phyloP scores from a whole-genome alignment of 2,888 invertebrate genomes.

The Drosophila melanosoma region DNA sequence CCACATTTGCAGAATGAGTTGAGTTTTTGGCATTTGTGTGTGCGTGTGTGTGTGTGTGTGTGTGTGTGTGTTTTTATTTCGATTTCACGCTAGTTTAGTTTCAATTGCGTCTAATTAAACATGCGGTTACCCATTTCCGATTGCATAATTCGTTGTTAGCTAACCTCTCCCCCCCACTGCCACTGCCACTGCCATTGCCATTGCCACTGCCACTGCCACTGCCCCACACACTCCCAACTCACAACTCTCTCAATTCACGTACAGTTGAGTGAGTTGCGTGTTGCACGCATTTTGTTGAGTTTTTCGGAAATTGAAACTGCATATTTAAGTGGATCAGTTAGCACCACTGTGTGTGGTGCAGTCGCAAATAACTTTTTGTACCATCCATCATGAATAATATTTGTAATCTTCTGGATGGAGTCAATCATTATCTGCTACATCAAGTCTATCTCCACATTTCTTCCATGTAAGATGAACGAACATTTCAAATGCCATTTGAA shows the following conservation, averaged over 20 bases:
- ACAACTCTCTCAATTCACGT: not conserved
- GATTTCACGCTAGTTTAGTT: constrained; percentile 79
- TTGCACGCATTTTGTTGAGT: constrained; percentile 58
- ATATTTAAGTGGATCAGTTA: constrained; percentile 73
- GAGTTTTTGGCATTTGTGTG: constrained; percentile 21
- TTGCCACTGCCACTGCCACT: not conserved
- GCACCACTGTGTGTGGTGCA: constrained; percentile 18
- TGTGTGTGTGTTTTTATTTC: constrained; percentile 58
- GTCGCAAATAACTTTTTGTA: constrained; percentile 22
- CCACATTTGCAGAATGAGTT: constrained; percentile 24
- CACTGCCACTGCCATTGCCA: not conserved
- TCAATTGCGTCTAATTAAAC: constrained; percentile 81
- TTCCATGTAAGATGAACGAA: constrained; percentile 13
- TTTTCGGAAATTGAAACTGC: constrained; percentile 82
- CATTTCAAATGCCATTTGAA: constrained; percentile 31
- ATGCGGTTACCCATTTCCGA: constrained; percentile 73
- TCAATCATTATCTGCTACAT: not conserved
- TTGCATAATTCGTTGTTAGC: constrained; percentile 54
- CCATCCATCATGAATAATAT: constrained; percentile 15
- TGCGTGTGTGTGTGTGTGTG: constrained; percentile 15
- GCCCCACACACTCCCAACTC: not conserved
- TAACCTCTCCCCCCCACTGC: not conserved
- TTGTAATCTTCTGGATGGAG: not conserved
- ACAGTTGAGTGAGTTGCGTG: constrained; percentile 58
- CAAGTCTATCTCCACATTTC: not conserved